Evolutionary conservation across 2,113 vertebrate species (phyloP), one percentile per base, ranked within the genome.

Genomic region (Sebastes fasciatus): DNA sequence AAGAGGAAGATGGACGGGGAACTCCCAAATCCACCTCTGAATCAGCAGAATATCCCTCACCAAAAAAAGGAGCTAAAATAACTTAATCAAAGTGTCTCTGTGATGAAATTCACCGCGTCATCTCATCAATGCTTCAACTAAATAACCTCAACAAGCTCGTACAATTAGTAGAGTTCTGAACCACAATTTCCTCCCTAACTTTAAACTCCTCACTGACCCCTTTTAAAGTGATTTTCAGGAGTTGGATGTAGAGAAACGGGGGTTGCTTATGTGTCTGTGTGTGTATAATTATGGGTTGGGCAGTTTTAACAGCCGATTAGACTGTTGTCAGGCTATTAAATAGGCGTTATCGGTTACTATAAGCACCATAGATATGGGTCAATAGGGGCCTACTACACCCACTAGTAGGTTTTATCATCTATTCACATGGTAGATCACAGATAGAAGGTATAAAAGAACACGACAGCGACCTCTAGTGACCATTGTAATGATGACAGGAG

Each of bases 211-310:
- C 74, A n/a, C 23, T 23, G 52, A 46, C 48, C 43, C 43, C 6
- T 3, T 5, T 42, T 17, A 43, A 40, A 11, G 8, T 14, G 49
- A 49, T 52, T 52, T 75, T 13, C 54, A 21, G 45, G 34, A 63
- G 57, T 43, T 65, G 43, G 61, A 58, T 45, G 52, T 55, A 16
- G 48, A 21, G 42, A 49, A 65, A 63, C 5, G 14, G 46, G 52
- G 40, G 54, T 66, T 73, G 10, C 64, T 23, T 67, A 0, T 64
- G 14, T 74, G 49, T 80, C 21, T 79, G 45, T 70, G 74, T 75
- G 67, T 58, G 48, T 71, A 43, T 75, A 67, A 79, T 74, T 66
- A 70, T 67, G 76, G 54, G 57, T 54, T 7, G 60, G 64, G 51
- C 60, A 42, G 48, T 45, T 79, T 34, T 34, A 34, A 34, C 34